Conservation (phyloP, 2,888 invertebrate species). For the Cyclophora punctaria region DNA sequence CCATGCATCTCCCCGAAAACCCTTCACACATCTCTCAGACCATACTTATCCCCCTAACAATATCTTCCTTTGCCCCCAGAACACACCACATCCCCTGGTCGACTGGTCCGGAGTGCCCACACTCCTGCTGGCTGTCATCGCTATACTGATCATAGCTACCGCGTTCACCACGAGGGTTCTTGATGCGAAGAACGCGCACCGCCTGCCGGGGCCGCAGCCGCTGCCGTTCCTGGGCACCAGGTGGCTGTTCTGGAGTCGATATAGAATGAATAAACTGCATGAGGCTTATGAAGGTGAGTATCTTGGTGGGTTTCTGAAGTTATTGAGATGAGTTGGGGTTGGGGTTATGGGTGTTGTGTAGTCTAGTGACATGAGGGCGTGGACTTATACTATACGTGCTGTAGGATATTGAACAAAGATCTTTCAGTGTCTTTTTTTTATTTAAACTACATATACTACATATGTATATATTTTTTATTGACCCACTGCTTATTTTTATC, state of each 20-base stretch:
- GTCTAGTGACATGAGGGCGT: too few species aligned
- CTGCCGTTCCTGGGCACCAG: slow-evolving; percentile 86
- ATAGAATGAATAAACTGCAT: slow-evolving; percentile 83
- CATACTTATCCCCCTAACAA: background rate
- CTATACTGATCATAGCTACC: slow-evolving; percentile 43
- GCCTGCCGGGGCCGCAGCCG: slow-evolving; percentile 83
- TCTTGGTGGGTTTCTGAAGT: too few species aligned
- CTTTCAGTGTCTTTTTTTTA: too few species aligned
- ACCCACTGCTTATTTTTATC: too few species aligned
- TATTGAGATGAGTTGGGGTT: too few species aligned
- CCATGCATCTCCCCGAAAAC: too few species aligned
- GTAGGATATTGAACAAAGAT: too few species aligned
- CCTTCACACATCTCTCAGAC: background rate
- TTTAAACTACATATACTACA: too few species aligned
- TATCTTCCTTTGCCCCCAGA: slow-evolving; percentile 30
- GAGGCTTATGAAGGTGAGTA: slow-evolving; percentile 83
- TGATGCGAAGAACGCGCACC: slow-evolving; percentile 34
- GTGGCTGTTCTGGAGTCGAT: slow-evolving; percentile 84
- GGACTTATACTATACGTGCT: too few species aligned
- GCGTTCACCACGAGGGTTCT: slow-evolving; percentile 39
- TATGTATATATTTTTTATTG: too few species aligned
- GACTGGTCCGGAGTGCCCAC: slow-evolving; percentile 66
- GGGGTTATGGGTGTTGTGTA: too few species aligned
- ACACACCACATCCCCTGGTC: slow-evolving; percentile 48
- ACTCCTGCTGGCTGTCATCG: slow-evolving; percentile 43